A percentile compares a stretch with the other conserved stretches of the same genome.
Conservation (phyloP, 1,140 invertebrate genomes). For the Calephelis nemesis region DNA sequence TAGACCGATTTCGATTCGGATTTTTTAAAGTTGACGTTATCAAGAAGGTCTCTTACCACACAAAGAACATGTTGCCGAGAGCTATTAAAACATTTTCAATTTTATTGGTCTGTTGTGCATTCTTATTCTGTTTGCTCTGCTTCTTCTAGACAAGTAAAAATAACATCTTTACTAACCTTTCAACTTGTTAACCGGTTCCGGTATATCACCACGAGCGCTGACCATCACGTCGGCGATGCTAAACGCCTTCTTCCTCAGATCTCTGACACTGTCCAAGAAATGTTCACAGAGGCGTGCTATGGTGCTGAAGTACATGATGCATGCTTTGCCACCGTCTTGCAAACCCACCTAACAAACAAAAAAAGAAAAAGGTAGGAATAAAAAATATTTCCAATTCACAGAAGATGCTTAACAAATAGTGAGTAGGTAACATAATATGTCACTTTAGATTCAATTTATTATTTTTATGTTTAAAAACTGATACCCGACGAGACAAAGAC, state of each 20-base stretch:
- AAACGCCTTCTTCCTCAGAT: conserved; percentile 66
- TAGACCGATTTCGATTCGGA: no score
- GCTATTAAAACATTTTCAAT: no score
- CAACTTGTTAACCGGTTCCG: conserved; percentile 73
- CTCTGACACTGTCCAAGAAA: conserved; percentile 62
- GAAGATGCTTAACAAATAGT: no score
- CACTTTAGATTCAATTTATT: no score
- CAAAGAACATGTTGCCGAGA: no score
- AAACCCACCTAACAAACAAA: conserved; percentile 49
- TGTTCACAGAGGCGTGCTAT: conserved; percentile 56
- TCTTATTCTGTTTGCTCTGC: no score
- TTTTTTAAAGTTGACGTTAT: no score
- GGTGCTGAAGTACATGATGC: conserved; percentile 52
- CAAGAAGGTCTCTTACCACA: no score
- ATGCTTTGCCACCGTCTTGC: conserved; percentile 60
- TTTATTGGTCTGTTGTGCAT: no score
- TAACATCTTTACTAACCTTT: conserved; percentile 50
- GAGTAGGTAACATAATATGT: no score
- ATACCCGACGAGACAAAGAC: no score
- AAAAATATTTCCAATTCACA: not conserved
- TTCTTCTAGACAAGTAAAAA: not conserved
- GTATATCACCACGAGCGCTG: conserved; percentile 60
- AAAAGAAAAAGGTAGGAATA: not conserved
- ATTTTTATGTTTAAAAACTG: no score
- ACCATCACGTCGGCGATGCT: conserved; percentile 71